Evolutionary conservation across 2,888 invertebrate species (phyloP).

Genomic region (Leucophenga maculata): DNA sequence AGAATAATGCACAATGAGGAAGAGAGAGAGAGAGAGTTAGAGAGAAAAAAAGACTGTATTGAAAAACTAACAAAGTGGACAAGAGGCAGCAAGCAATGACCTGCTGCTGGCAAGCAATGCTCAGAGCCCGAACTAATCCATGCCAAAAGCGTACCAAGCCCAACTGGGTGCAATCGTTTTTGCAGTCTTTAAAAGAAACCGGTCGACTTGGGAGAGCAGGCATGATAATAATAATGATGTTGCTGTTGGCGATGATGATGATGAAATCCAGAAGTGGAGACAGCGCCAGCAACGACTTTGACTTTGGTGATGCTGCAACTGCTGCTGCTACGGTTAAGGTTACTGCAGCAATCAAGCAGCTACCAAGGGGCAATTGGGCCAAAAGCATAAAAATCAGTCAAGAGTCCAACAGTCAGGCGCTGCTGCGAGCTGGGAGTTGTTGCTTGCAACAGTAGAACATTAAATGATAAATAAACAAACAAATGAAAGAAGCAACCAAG

Average conservation of each 20-base stretch:
- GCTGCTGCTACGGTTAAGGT: background rate
- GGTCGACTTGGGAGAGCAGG: no score
- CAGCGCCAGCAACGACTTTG: background rate
- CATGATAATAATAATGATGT: background rate
- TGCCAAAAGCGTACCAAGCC: background rate
- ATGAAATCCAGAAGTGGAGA: constrained; percentile 38
- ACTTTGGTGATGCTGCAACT: constrained; percentile 12
- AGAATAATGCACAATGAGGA: constrained; percentile 41
- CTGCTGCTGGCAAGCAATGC: constrained; percentile 33
- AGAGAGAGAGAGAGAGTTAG: constrained; percentile 34
- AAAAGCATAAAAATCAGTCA: constrained; percentile 66
- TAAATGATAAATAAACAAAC: constrained; percentile 64
- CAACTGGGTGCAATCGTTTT: constrained; percentile 12
- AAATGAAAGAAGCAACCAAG: constrained; percentile 30
- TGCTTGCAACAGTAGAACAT: constrained; percentile 48
- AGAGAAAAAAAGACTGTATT: constrained; percentile 28
- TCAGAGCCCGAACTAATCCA: background rate
- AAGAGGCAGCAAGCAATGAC: constrained; percentile 49
- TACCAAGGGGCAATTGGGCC: constrained; percentile 63
- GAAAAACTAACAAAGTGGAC: constrained; percentile 61
- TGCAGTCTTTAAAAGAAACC: no score
- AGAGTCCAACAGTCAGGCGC: constrained; percentile 48
- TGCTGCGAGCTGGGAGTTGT: constrained; percentile 35
- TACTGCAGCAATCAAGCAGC: constrained; percentile 46
- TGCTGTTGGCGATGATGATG: constrained; percentile 37